These are phyloP conservation scores for Andrena camellia DNA, from an alignment of 2,888 invertebrate species.

Conservation along the genomic window DNA sequence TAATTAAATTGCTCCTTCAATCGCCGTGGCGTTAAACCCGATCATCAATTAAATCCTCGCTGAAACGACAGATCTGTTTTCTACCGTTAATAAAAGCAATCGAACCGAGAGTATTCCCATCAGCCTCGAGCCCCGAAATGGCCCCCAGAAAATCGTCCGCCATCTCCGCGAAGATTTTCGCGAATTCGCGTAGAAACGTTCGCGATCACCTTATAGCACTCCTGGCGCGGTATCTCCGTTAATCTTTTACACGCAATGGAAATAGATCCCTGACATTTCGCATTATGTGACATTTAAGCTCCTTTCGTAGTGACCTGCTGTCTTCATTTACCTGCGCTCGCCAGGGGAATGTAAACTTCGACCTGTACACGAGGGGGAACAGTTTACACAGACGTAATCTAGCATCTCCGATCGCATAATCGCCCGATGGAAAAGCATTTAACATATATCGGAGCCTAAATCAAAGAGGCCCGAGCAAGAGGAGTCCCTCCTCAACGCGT, in stretches of 20 bases:
- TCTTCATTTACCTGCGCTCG: constrained; percentile 52
- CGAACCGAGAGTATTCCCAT: too few relatives aligned
- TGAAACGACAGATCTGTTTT: neutral
- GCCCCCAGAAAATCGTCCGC: neutral
- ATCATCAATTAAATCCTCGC: neutral
- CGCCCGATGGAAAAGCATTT: neutral
- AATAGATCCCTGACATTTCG: constrained; percentile 72
- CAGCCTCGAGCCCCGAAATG: neutral
- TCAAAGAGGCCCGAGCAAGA: neutral
- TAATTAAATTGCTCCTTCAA: neutral
- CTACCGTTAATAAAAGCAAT: too few relatives aligned
- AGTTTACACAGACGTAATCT: constrained; percentile 13
- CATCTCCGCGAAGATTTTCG: neutral
- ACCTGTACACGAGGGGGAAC: constrained; percentile 16
- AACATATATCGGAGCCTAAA: neutral
- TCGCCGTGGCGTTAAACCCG: neutral
- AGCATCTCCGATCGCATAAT: neutral
- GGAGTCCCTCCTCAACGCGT: neutral
- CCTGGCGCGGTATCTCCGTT: constrained; percentile 45
- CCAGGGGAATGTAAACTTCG: constrained; percentile 38
- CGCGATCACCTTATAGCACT: constrained; percentile 46
- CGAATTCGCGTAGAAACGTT: constrained; percentile 12
- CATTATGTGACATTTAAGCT: constrained; percentile 69
- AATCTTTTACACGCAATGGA: constrained; percentile 66
- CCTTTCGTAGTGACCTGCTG: constrained; percentile 56